Percentiles rank a stretch among this genome's conserved stretches.
phyloP scores from a whole-genome alignment of 2,888 invertebrate genomes.

The Emmelina monodactyla region DNA sequence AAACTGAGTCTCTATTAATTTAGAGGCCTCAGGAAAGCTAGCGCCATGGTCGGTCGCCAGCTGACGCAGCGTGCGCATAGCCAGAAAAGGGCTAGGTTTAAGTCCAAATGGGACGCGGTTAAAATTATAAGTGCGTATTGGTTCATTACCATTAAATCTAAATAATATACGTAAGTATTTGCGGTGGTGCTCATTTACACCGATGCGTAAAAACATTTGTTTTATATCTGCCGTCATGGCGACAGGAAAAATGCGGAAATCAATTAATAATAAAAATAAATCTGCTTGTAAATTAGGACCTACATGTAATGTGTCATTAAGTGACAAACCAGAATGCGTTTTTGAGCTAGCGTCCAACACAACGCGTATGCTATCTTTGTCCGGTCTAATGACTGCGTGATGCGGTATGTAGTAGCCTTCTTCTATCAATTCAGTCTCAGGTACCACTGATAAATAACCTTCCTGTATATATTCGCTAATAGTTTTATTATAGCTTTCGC shows the following conservation, averaged over 20 bases:
- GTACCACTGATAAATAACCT: no score
- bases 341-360: slow-evolving; percentile 12
- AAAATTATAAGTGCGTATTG: slow-evolving; percentile 6
- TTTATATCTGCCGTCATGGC: no score
- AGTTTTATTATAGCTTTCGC: no score
- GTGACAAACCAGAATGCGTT: no score
- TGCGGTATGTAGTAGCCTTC: slow-evolving; percentile 7
- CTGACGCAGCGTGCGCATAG: no score
- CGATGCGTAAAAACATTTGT: slow-evolving; percentile 13
- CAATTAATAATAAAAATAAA: no score
- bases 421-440: not conserved
- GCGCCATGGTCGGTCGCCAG: not conserved
- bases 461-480: no score
- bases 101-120: slow-evolving; percentile 9
- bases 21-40: no score
- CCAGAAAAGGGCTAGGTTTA: slow-evolving; percentile 10
- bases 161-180: slow-evolving; percentile 8
- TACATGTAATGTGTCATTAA: no score
- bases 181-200: slow-evolving; percentile 1
- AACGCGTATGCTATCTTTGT: slow-evolving; percentile 2
- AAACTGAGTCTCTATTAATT: no score
- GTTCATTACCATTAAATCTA: slow-evolving; percentile 6
- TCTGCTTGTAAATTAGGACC: no score
- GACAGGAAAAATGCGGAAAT: slow-evolving; percentile 12
- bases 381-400: no score